Percentiles rank a stretch among this genome's conserved stretches.
These are phyloP conservation scores for Ahaetulla prasina DNA, from an alignment of 2,113 vertebrate species.

Conservation along the genomic window DNA sequence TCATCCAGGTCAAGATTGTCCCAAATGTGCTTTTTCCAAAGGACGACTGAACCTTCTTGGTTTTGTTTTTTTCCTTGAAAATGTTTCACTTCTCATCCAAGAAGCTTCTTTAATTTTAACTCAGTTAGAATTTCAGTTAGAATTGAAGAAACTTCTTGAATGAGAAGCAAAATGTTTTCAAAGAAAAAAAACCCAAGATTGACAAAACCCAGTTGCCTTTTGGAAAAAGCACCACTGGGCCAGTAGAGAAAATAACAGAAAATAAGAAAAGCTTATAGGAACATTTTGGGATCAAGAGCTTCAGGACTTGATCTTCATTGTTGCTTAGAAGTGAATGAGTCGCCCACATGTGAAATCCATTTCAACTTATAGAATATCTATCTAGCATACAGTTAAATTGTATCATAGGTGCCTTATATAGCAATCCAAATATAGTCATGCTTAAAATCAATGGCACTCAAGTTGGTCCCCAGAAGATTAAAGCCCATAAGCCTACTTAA, in stretches of 20 bases:
- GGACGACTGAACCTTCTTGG: neutral
- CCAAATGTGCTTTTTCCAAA: too few species aligned
- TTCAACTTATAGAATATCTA: neutral
- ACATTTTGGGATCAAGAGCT: neutral
- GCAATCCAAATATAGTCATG: neutral
- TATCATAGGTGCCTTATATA: neutral
- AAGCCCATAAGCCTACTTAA: neutral
- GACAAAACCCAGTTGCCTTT: neutral
- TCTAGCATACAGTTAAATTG: neutral
- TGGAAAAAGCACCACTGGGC: neutral
- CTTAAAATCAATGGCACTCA: neutral
- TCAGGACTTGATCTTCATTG: neutral
- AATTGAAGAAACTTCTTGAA: neutral
- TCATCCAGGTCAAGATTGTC: neutral
- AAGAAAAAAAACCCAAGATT: neutral
- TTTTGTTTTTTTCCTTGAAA: neutral
- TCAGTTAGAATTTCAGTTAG: neutral
- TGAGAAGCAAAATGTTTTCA: neutral
- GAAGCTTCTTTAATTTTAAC: neutral
- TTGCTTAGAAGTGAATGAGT: neutral
- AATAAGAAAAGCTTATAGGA: neutral
- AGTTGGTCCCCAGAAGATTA: neutral
- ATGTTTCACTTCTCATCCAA: neutral
- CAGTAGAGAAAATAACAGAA: neutral
- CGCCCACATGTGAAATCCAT: neutral